Percentiles rank a stretch among this genome's conserved stretches.
phyloP scores from a whole-genome alignment of 2,797 vertebrate species.

The Gallinago stenura region DNA sequence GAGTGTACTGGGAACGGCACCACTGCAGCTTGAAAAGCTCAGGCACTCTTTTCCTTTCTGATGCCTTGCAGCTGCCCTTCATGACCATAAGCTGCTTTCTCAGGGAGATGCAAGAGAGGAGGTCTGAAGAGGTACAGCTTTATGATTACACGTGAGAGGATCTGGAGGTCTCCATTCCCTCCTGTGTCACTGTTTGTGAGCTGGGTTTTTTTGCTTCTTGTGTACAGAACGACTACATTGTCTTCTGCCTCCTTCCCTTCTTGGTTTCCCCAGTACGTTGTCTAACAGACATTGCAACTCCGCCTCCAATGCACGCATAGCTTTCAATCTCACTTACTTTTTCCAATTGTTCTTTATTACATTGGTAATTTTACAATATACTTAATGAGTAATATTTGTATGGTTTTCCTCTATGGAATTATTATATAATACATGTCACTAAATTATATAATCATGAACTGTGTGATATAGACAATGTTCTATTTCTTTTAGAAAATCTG shows the following conservation, averaged over 20 bases:
- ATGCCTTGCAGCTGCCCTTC: not conserved
- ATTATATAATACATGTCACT: not conserved
- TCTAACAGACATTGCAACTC: not conserved
- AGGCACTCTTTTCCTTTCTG: not conserved
- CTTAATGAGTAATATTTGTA: not conserved
- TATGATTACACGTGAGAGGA: not conserved
- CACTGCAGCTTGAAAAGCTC: not conserved
- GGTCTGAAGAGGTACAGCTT: not conserved
- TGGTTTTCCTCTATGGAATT: not conserved
- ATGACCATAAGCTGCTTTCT: not conserved
- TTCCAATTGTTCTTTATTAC: not conserved
- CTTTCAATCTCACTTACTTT: not conserved
- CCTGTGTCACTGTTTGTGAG: accelerated
- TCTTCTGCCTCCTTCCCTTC: not conserved
- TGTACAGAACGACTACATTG: not conserved
- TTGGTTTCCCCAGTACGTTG: not conserved
- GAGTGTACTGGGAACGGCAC: not conserved
- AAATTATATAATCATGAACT: not conserved
- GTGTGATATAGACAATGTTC: not conserved
- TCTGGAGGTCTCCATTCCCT: not conserved
- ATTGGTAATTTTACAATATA: not conserved
- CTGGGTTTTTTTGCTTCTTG: not conserved
- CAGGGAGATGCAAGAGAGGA: not conserved
- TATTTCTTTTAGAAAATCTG: not conserved
- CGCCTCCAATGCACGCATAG: not conserved